Evolutionary conservation across 30 jellyfish, hydroid and myxozoan genomes (phyloP), one percentile per base, ranked within the genome.

Genomic region (Hydractinia symbiolongicarpus): DNA sequence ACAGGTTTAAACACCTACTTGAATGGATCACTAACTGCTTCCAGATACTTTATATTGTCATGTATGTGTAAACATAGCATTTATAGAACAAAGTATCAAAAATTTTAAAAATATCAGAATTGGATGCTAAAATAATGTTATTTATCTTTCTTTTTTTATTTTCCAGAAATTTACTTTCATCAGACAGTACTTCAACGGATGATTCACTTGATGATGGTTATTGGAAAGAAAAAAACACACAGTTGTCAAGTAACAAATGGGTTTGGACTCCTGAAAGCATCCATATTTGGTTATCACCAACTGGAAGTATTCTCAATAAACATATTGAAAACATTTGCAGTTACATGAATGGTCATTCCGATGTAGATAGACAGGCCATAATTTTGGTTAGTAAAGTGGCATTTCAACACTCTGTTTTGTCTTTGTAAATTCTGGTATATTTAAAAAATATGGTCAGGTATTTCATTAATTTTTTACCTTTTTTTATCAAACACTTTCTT

Each of bases 111-210:
- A n/a, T n/a, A 30, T 30, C 44, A 30, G 44, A 30, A 30, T 30
- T 30, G 44, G 44, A 30, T 30, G 44, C 44, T 30, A 30, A 30
- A 30, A 30, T 30, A 30, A 30, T 0, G 44, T 30, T 1, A 30
- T 30, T 30, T 30, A 30, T 30, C 44, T 58, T 58, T 58, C n/a
- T n/a, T 11, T 58, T 58, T 11, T 13, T 3, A 16, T 58, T 11
- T 58, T 13, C 3, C 15, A 11, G 19, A 58, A 64, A 7, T 64
- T 4, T 64, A 44, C 19, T 44, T n/a, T 64, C 74, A 13, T 64
- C 74, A 64, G 74, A 64, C 40, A 51, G 74, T n/a, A 64, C 19
- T 64, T 64, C 74, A n/a, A 64, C 74, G 1, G 74, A 64, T 13
- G 17, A n/a, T n/a, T 64, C 74, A 6, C 52, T 64, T 64, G 74